These are phyloP conservation scores for Pecten maximus DNA, from an alignment of 2,888 invertebrate species.

Conservation along the genomic window DNA sequence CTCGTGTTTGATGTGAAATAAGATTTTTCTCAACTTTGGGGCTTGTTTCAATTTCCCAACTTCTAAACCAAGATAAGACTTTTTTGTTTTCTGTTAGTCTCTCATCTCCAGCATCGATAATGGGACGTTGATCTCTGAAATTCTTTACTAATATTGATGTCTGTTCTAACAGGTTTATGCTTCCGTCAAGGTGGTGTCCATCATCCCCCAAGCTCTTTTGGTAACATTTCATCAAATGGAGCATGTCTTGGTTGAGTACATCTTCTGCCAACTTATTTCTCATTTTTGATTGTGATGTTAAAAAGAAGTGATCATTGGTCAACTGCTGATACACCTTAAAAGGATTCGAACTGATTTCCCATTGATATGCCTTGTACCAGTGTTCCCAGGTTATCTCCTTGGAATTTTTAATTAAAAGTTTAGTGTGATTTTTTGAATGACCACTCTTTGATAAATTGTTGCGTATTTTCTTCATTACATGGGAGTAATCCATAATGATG, in stretches of 20 bases:
- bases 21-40: background rate
- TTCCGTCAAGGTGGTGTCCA: constrained; percentile 2
- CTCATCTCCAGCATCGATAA: background rate
- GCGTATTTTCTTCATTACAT: constrained; percentile 51
- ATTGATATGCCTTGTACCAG: constrained; percentile 40
- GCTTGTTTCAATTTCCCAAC: constrained; percentile 6
- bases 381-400: constrained; percentile 41
- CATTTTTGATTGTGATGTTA: constrained; percentile 42
- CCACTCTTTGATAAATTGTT: constrained; percentile 50
- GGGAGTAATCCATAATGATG: constrained; percentile 50
- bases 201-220: background rate
- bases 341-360: constrained; percentile 37
- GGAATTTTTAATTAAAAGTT: background rate
- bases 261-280: constrained; percentile 39
- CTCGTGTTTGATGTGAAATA: constrained; percentile 43
- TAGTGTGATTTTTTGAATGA: background rate
- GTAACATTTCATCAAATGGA: constrained; percentile 26
- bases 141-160: constrained; percentile 37
- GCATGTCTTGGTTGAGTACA: constrained; percentile 8
- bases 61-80: constrained; percentile 34
- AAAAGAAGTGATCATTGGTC: constrained; percentile 39
- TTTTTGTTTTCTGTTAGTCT: constrained; percentile 37
- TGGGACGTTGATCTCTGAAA: constrained; percentile 41
- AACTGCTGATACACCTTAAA: constrained; percentile 31
- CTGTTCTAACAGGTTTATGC: constrained; percentile 24